Evolutionary conservation across 2,888 invertebrate species (phyloP).

Genomic region (Meteorus colon): DNA sequence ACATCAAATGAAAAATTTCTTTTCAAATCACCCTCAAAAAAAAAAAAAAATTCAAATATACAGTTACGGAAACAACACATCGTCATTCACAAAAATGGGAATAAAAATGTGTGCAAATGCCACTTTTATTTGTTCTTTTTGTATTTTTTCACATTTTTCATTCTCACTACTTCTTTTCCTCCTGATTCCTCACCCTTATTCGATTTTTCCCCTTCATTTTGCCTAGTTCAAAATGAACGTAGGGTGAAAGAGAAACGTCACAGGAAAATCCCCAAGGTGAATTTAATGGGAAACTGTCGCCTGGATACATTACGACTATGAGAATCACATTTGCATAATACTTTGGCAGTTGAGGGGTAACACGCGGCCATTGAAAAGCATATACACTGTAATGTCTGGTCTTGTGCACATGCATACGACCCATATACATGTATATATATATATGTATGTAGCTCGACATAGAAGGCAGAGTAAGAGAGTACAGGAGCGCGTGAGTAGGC

Average conservation of each 20-base stretch:
- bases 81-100: neutral
- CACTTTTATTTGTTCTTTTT: neutral
- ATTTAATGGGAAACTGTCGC: constrained; percentile 36
- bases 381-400: constrained; percentile 3
- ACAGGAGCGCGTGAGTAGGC: neutral
- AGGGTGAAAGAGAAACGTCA: constrained; percentile 31
- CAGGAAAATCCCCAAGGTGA: constrained; percentile 37
- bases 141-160: neutral
- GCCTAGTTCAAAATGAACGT: neutral
- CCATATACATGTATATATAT: neutral
- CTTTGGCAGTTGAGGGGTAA: constrained; percentile 43
- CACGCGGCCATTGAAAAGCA: constrained; percentile 16
- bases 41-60: neutral
- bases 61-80: neutral
- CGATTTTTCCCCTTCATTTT: constrained; percentile 9
- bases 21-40: neutral
- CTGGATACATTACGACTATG: constrained; percentile 32
- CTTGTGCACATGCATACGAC: neutral
- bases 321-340: constrained; percentile 44
- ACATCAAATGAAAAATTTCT: neutral
- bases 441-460: neutral
- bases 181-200: neutral
- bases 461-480: neutral
- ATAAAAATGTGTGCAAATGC: neutral
- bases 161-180: neutral